Evolutionary conservation across 2,797 vertebrate genomes (phyloP).

Genomic region (Pagetopsis macropterus): DNA sequence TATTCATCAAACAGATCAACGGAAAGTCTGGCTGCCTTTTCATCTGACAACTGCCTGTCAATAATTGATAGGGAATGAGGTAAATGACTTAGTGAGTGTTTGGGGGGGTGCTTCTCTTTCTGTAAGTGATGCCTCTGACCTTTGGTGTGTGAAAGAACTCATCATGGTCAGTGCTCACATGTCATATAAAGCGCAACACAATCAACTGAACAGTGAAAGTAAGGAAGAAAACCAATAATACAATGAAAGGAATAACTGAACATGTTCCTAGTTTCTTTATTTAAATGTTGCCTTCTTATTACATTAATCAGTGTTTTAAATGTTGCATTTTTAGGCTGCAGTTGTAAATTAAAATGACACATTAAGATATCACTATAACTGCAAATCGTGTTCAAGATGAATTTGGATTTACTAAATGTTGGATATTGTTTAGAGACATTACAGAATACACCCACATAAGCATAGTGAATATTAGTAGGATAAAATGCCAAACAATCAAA

Average conservation of each 20-base stretch:
- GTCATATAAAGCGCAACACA: conserved; percentile 51
- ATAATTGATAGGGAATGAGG: conserved; percentile 76
- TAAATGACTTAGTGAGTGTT: conserved; percentile 63
- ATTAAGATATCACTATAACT: background rate
- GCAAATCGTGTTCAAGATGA: background rate
- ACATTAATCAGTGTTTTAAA: background rate
- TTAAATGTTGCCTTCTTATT: background rate
- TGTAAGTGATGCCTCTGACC: conserved; percentile 86
- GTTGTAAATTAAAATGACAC: background rate
- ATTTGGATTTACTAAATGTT: background rate
- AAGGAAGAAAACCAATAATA: conserved; percentile 61
- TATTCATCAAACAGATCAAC: conserved; percentile 83
- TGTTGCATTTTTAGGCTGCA: background rate
- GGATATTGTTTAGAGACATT: background rate
- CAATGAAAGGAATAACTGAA: background rate
- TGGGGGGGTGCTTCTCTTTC: conserved; percentile 59
- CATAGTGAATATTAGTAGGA: background rate
- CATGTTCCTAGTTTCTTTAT: background rate
- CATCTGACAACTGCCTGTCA: conserved; percentile 72
- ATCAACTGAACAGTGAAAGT: conserved; percentile 86
- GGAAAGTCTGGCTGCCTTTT: conserved; percentile 79
- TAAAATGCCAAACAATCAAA: background rate
- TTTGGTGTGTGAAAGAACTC: conserved; percentile 79
- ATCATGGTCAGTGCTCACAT: conserved; percentile 60
- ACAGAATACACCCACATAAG: background rate